Base-by-base conservation (phyloP, 2,888 invertebrate species). In the Schizaphis graminum region DNA sequence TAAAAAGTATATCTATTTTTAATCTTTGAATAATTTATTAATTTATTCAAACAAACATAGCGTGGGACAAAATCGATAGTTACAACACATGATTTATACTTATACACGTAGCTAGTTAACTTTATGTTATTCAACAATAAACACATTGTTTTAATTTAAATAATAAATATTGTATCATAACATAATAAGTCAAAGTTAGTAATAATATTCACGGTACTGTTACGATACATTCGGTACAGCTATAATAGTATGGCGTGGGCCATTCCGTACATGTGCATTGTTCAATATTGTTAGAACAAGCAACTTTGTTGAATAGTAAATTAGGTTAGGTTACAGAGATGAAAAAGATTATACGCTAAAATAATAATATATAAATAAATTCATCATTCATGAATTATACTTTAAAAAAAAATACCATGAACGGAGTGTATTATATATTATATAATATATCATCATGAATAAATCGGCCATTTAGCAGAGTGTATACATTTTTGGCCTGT, bases 91-190 rank as follows among this genome's bases (percentile, higher is more conserved):
- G 77, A 61, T 28, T 4, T n/a, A 7, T 21, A 77, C 16, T 21
- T 21, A 77, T 77, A 77, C 8, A 77, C 77, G 7, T 21, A 77
- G 7, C 35, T 77, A 77, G 77, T 77, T 77, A 35, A 35, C 77
- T 77, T 77, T 2, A 77, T 35, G 35, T 35, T 95, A 61, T 44
- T 96, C 94, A 95, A 95, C 94, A 95, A 95, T 89, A 95, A 95
- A 7, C 95, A 96, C 97, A 61, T 61, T 90, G 91, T 94, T 41
- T 94, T 95, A 95, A 96, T 96, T 95, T 96, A 97, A 94, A 96
- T 97, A 77, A 21, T 77, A 77, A 77, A 77, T 77, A 77, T 35
- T 77, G 77, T 77, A 77, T 77, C 35, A 77, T 2, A 98, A 98
- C 53, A 77, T 35, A 77, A 77, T 35, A 77, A 77, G 35, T 77